A percentile compares a stretch with the other conserved stretches of the same genome.
These are phyloP conservation scores for Catocala nupta DNA, from an alignment of 2,888 invertebrate genomes.

Conservation along the genomic window DNA sequence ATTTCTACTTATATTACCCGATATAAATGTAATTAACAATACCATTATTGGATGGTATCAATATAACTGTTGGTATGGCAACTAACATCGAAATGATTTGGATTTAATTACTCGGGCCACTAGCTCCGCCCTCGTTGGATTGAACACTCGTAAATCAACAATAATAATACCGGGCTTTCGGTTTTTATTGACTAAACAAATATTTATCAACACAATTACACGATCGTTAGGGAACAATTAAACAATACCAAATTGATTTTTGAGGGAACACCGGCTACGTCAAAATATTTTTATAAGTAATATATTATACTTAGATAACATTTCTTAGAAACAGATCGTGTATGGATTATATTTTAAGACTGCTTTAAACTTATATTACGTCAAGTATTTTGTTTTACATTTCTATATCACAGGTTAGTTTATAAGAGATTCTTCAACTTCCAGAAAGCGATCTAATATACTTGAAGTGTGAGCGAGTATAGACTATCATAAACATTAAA, in stretches of 20 bases:
- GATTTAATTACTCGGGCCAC: conserved; percentile 80
- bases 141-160: conserved; percentile 77
- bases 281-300: conserved; percentile 9
- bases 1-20: conserved; percentile 61
- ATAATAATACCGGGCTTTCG: conserved; percentile 74
- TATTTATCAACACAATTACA: conserved; percentile 84
- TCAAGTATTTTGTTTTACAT: too few relatives aligned
- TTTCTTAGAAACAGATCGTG: too few relatives aligned
- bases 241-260: conserved; percentile 66
- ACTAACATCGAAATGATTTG: conserved; percentile 73
- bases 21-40: conserved; percentile 72
- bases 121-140: conserved; percentile 74
- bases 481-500: too few relatives aligned
- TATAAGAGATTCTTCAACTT: too few relatives aligned
- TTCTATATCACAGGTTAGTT: too few relatives aligned
- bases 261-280: conserved; percentile 45
- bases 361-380: too few relatives aligned
- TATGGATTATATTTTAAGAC: too few relatives aligned
- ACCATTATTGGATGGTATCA: conserved; percentile 71
- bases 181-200: conserved; percentile 79
- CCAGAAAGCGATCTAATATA: neutral
- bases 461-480: neutral
- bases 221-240: conserved; percentile 77
- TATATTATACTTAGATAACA: too few relatives aligned
- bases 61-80: conserved; percentile 71